Conservation (phyloP, 2,797 vertebrate genomes). For the Antennarius maculatus region DNA sequence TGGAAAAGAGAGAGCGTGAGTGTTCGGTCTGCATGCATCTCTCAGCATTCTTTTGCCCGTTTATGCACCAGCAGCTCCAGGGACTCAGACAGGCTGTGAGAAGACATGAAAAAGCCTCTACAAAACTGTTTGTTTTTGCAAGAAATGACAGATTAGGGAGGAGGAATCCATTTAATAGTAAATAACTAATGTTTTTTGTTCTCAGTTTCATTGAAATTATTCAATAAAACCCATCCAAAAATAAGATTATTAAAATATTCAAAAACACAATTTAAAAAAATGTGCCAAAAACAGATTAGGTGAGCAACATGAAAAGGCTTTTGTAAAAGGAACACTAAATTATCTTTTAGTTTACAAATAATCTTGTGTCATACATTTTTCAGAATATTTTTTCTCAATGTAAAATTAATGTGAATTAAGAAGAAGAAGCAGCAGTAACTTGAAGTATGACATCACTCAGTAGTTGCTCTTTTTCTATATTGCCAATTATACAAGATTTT, state of each 20-base stretch:
- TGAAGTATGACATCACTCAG: too few species aligned
- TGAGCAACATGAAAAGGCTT: background rate
- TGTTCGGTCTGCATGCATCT: conserved; percentile 56
- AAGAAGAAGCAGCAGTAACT: too few species aligned
- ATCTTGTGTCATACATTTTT: too few species aligned
- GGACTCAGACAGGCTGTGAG: conserved; percentile 57
- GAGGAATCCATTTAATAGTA: conserved; percentile 59
- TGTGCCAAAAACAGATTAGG: conserved; percentile 5
- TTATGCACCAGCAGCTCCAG: conserved; percentile 67
- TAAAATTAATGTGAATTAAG: too few species aligned
- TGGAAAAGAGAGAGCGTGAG: conserved; percentile 4
- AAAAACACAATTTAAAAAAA: conserved; percentile 20
- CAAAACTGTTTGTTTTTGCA: conserved; percentile 72
- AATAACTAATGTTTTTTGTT: conserved; percentile 21
- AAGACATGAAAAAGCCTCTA: conserved; percentile 64
- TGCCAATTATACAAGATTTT: too few species aligned
- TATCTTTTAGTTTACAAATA: background rate
- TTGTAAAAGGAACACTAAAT: too few species aligned
- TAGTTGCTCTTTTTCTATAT: too few species aligned
- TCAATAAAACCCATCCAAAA: conserved; percentile 13
- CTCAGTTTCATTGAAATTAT: conserved; percentile 16
- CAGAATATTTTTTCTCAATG: too few species aligned
- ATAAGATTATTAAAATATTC: conserved; percentile 16
- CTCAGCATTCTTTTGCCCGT: conserved; percentile 63
- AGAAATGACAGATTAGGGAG: conserved; percentile 43